phyloP scores from a whole-genome alignment of 2,888 invertebrate genomes.

The Limnephilus lunatus region DNA sequence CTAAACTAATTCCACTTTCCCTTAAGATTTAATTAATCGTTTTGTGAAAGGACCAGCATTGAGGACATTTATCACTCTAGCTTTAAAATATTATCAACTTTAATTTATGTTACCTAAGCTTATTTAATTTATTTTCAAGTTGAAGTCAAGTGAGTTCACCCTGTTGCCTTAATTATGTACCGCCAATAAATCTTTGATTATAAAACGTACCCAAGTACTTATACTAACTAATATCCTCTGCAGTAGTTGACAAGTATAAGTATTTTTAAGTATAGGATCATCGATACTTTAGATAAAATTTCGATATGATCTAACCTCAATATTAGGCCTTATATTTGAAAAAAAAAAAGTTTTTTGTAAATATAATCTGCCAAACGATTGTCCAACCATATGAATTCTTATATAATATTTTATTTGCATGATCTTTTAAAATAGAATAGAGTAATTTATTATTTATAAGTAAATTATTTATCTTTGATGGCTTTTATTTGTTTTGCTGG shows the following conservation, averaged over 20 bases:
- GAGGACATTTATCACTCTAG: background rate
- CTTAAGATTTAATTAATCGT: background rate
- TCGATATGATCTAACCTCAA: background rate
- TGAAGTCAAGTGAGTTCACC: conserved; percentile 10
- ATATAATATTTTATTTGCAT: background rate
- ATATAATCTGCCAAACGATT: background rate
- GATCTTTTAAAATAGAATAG: conserved; percentile 2
- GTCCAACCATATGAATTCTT: background rate
- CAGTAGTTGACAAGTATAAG: background rate
- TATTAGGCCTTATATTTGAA: background rate
- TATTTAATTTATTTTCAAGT: background rate
- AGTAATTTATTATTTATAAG: background rate
- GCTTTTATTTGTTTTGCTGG: background rate
- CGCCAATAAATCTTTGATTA: conserved; percentile 4
- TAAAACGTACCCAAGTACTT: background rate
- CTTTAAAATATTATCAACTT: background rate
- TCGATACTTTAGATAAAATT: background rate
- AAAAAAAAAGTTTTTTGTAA: background rate
- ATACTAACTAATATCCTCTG: background rate
- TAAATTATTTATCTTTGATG: background rate
- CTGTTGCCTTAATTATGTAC: conserved; percentile 38
- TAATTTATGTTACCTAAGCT: background rate
- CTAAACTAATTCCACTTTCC: background rate
- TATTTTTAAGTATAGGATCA: background rate
- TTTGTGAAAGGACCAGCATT: background rate